phyloP scores from a whole-genome alignment of 2,113 vertebrate genomes.

The Nanger granti region DNA sequence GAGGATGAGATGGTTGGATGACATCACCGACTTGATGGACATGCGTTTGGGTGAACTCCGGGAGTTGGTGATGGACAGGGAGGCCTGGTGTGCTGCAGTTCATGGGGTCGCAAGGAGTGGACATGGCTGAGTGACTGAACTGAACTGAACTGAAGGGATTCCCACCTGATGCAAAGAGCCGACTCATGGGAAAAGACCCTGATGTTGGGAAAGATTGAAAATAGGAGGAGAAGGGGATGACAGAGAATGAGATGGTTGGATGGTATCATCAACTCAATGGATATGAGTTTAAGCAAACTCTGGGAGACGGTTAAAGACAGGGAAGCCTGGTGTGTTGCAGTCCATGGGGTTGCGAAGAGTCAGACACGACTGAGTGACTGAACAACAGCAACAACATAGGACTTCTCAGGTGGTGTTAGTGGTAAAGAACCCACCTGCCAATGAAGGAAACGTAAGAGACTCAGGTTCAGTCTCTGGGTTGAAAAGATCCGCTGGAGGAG shows the following conservation, averaged over 20 bases:
- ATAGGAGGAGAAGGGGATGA: neutral
- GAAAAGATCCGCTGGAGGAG: neutral
- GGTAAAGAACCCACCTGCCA: neutral
- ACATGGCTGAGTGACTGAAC: neutral
- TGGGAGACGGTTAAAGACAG: neutral
- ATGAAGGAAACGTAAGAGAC: neutral
- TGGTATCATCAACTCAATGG: neutral
- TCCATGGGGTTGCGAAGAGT: neutral
- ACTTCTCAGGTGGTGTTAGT: neutral
- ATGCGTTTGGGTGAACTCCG: too few species aligned
- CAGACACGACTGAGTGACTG: neutral
- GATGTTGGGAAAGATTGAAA: neutral
- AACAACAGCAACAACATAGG: neutral
- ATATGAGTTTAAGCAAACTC: neutral
- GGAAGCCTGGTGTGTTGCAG: neutral
- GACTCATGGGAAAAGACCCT: neutral
- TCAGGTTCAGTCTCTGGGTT: neutral
- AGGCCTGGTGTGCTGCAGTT: accelerated
- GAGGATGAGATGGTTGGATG: too few species aligned
- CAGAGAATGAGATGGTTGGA: neutral
- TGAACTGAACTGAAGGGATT: neutral
- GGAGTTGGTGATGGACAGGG: too few species aligned
- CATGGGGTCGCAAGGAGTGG: accelerated
- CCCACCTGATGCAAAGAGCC: neutral
- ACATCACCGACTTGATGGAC: too few species aligned